These are phyloP conservation scores for Drosophila orosa DNA, from an alignment of 1,140 invertebrate genomes.

Conservation along the genomic window DNA sequence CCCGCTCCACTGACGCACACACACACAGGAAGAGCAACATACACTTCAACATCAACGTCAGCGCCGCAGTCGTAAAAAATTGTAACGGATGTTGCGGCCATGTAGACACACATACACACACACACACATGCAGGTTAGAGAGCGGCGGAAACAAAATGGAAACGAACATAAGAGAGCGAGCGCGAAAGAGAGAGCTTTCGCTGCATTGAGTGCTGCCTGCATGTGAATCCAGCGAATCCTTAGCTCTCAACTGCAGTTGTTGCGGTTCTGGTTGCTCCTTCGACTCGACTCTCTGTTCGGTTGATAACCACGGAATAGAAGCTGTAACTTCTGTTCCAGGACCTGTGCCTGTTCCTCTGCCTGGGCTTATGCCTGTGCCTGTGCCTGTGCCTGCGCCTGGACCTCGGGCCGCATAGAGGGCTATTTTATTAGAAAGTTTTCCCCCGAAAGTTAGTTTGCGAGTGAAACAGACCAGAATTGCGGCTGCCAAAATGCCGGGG, in stretches of 20 bases:
- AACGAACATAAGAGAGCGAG: conserved; percentile 52
- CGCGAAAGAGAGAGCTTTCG: conserved; percentile 47
- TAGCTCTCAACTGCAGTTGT: conserved; percentile 46
- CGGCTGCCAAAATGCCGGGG: conserved; percentile 59
- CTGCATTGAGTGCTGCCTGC: conserved; percentile 59
- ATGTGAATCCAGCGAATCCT: conserved; percentile 35
- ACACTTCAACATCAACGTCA: conserved; percentile 70
- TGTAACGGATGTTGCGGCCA: conserved; percentile 80
- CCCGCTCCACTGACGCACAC: conserved; percentile 25
- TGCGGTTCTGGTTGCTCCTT: conserved; percentile 63
- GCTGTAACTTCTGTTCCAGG: conserved; percentile 27
- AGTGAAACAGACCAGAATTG: conserved; percentile 72
- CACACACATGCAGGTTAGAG: conserved; percentile 10
- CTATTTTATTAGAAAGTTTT: conserved; percentile 80
- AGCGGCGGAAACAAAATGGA: conserved; percentile 71
- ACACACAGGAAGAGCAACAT: conserved; percentile 12
- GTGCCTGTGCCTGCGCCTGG: conserved; percentile 10
- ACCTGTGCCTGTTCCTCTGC: conserved; percentile 2
- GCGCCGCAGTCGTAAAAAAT: conserved; percentile 76
- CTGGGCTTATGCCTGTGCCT: neutral
- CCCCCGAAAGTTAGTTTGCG: conserved; percentile 72
- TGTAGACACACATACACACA: conserved; percentile 48
- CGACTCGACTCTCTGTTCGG: conserved; percentile 39
- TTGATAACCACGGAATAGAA: conserved; percentile 27
- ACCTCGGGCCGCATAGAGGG: conserved; percentile 54